These are phyloP conservation scores for Armadillidium nasatum DNA, from an alignment of 1,140 invertebrate genomes.

Conservation along the genomic window DNA sequence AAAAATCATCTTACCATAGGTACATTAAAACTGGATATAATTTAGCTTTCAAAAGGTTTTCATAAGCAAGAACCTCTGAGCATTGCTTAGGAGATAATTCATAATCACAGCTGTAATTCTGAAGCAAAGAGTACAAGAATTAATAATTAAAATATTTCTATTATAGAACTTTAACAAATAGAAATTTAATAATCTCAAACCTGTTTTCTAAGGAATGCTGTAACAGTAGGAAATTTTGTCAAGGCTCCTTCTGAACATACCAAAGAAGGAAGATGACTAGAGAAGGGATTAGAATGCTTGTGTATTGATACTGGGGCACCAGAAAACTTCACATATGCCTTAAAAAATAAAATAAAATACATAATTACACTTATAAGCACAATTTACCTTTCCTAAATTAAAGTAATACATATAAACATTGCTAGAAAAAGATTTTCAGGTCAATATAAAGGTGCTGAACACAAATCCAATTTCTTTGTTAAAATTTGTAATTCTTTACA, in stretches of 20 bases:
- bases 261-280: conserved; percentile 1
- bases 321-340: conserved; percentile 29
- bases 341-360: not conserved
- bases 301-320: conserved; percentile 17
- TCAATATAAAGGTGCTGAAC: no score
- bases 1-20: conserved; percentile 35
- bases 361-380: no score
- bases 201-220: conserved; percentile 16
- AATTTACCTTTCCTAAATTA: no score
- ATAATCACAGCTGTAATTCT: conserved; percentile 30
- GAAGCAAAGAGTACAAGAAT: conserved; percentile 16
- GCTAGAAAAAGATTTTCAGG: no score
- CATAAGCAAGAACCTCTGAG: conserved; percentile 28
- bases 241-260: conserved; percentile 16
- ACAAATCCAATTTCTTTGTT: no score
- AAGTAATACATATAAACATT: no score
- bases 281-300: conserved; percentile 12
- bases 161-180: no score
- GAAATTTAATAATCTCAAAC: not conserved
- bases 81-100: conserved; percentile 23
- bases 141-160: not conserved
- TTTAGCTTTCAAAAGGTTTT: conserved; percentile 22
- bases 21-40: conserved; percentile 35
- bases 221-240: conserved; percentile 12
- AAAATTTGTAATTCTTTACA: no score